Evolutionary conservation across 2,888 invertebrate genomes (phyloP).

Genomic region (Aelia acuminata): DNA sequence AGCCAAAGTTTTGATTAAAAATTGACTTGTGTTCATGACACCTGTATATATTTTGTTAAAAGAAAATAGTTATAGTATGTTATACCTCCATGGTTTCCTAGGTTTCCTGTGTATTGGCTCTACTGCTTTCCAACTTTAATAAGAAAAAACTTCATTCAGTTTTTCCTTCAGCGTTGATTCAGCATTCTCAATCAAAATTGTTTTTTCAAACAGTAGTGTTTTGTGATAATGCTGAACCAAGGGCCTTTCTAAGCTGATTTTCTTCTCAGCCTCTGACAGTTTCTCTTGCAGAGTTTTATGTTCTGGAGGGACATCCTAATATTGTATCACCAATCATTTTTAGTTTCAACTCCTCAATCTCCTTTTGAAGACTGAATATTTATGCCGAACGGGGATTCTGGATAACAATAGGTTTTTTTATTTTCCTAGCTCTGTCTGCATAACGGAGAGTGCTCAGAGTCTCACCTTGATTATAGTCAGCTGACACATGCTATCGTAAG

Average conservation of each 20-base stretch:
- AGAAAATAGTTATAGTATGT: neutral
- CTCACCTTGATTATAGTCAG: slow-evolving; percentile 76
- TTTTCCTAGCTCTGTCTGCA: slow-evolving; percentile 88
- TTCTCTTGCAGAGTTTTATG: slow-evolving; percentile 74
- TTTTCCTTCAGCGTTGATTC: no score
- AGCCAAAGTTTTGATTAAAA: neutral
- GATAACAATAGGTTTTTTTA: slow-evolving; percentile 90
- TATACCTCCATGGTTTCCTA: no score
- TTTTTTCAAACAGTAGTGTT: slow-evolving; percentile 81
- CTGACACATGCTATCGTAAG: slow-evolving; percentile 95
- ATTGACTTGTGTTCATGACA: neutral
- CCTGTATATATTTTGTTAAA: neutral
- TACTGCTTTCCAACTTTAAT: no score
- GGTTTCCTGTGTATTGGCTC: no score
- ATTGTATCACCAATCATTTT: slow-evolving; percentile 72
- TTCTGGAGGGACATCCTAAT: slow-evolving; percentile 68
- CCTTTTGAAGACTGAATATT: slow-evolving; percentile 80
- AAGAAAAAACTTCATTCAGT: no score
- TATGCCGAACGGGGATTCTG: slow-evolving; percentile 86
- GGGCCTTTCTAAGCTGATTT: slow-evolving; percentile 77
- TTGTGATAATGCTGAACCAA: slow-evolving; percentile 77
- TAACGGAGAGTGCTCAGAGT: slow-evolving; percentile 76
- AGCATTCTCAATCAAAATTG: slow-evolving; percentile 75
- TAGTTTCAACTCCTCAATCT: slow-evolving; percentile 79
- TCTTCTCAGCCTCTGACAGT: slow-evolving; percentile 74